A percentile compares a stretch with the other conserved stretches of the same genome.
Conservation (phyloP, 1,140 invertebrate genomes). For the Micrasema minimum region DNA sequence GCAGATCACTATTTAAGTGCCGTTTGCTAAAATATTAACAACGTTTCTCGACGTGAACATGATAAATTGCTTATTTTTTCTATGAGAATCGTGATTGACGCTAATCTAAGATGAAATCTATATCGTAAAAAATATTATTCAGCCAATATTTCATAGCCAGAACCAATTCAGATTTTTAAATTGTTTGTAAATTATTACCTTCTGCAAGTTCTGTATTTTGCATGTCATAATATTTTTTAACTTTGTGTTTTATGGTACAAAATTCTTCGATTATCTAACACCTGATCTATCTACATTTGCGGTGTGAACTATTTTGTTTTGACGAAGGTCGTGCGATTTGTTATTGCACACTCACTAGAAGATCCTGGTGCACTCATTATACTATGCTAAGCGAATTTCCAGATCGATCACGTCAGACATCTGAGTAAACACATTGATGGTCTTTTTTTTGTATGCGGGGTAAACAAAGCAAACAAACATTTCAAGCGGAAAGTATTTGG, state of each 20-base stretch:
- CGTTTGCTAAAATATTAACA: not conserved
- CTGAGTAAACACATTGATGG: conserved; percentile 20
- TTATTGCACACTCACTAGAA: not conserved
- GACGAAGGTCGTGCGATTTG: conserved; percentile 10
- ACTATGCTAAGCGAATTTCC: conserved; percentile 10
- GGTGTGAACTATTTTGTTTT: not conserved
- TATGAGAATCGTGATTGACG: not conserved
- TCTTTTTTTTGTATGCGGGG: conserved; percentile 1
- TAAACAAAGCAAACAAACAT: not conserved
- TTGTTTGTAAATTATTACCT: too few species aligned
- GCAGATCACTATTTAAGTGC: not conserved
- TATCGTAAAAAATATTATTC: not conserved
- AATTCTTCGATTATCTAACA: too few species aligned
- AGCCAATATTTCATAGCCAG: too few species aligned
- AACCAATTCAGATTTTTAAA: too few species aligned
- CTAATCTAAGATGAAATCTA: not conserved
- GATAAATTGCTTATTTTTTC: not conserved
- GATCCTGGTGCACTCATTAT: conserved; percentile 18
- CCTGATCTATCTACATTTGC: too few species aligned
- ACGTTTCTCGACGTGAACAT: too few species aligned
- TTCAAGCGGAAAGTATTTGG: not conserved
- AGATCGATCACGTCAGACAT: conserved; percentile 17
- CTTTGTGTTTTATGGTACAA: too few species aligned
- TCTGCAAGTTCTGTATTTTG: too few species aligned
- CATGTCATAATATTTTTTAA: too few species aligned